Percentiles rank a stretch among this genome's conserved stretches.
Evolutionary conservation across 2,888 invertebrate species (phyloP).

Genomic region (Gibbula magus): DNA sequence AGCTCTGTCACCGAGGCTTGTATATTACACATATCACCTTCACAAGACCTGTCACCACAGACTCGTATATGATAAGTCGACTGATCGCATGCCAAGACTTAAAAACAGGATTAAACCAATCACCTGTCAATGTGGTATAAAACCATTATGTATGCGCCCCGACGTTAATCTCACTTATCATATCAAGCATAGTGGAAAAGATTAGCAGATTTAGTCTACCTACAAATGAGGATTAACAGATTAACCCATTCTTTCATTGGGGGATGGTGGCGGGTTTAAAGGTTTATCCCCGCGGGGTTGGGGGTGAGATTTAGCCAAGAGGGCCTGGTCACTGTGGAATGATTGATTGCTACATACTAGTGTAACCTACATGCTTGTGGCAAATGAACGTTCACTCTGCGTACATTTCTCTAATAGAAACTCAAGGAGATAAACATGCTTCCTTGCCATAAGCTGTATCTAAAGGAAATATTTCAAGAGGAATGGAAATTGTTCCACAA

Average conservation of each 20-base stretch:
- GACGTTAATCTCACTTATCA: background rate
- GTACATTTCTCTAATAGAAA: too few species aligned
- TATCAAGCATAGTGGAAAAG: background rate
- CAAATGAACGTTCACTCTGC: background rate
- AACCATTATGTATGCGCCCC: background rate
- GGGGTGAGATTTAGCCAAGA: background rate
- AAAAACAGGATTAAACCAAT: background rate
- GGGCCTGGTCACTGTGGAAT: background rate
- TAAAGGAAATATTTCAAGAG: too few species aligned
- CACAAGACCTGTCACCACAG: too few species aligned
- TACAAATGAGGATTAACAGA: conserved; percentile 5
- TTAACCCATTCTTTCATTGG: conserved; percentile 7
- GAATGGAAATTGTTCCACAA: too few species aligned
- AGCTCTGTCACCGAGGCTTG: too few species aligned
- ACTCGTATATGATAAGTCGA: too few species aligned
- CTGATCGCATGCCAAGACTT: background rate
- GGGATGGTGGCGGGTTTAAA: background rate
- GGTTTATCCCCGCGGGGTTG: background rate
- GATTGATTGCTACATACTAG: background rate
- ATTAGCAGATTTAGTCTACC: background rate
- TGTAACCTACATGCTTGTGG: background rate
- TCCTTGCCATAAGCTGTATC: too few species aligned
- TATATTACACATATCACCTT: too few species aligned
- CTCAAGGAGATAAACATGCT: too few species aligned
- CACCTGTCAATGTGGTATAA: background rate